These are phyloP conservation scores for Garrulus glandarius DNA, from an alignment of 2,797 vertebrate genomes.

Conservation along the genomic window DNA sequence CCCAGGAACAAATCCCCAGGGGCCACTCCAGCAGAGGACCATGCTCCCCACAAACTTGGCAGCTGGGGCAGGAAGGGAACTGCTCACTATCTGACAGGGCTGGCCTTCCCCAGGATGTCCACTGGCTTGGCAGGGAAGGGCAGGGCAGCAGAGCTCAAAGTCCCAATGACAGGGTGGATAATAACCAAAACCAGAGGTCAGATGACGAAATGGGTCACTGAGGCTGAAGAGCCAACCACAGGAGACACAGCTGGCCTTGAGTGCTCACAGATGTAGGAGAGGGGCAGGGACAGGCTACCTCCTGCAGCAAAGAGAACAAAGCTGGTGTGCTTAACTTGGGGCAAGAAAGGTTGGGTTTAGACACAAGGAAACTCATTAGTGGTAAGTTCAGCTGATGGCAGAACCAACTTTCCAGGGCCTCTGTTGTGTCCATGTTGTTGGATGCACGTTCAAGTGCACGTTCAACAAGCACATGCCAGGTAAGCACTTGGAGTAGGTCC, in stretches of 20 bases:
- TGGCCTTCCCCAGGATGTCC: not conserved
- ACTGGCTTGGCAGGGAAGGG: not conserved
- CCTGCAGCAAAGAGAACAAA: not conserved
- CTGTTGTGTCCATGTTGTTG: fast-evolving
- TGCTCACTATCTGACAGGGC: fast-evolving
- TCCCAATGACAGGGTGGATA: fast-evolving
- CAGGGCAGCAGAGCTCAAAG: not conserved
- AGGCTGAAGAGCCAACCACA: fast-evolving
- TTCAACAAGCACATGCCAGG: too few relatives aligned
- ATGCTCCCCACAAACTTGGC: fast-evolving
- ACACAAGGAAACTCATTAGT: fast-evolving
- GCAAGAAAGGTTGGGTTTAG: not conserved
- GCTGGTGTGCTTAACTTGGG: fast-evolving
- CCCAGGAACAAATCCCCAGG: fast-evolving
- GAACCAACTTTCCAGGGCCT: not conserved
- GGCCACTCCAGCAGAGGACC: not conserved
- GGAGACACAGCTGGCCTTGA: fast-evolving
- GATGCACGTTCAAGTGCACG: not conserved
- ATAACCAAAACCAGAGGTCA: not conserved
- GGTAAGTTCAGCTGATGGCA: not conserved
- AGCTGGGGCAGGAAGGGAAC: not conserved
- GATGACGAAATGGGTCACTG: fast-evolving
- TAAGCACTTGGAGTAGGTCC: not conserved
- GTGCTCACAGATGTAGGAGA: fast-evolving
- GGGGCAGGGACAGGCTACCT: not conserved